Percentiles rank a stretch among this genome's conserved stretches.
Evolutionary conservation across 1,140 invertebrate species (phyloP).

Genomic region (Propsilocerus akamusi): DNA sequence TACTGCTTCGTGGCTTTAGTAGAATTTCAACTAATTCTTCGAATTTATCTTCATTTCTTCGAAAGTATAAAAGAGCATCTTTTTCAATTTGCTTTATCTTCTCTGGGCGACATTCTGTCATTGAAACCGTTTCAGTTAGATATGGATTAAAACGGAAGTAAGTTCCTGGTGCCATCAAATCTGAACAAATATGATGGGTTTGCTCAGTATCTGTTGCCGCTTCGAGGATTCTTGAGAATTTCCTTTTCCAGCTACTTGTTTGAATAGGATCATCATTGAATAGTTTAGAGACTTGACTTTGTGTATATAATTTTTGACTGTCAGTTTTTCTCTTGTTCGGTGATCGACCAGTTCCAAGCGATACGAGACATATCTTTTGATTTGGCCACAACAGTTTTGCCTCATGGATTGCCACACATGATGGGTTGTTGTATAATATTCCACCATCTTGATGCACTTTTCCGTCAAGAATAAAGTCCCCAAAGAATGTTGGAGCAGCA

Average conservation of each 20-base stretch:
- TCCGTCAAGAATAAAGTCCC: slow-evolving; percentile 60
- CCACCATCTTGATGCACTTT: slow-evolving; percentile 55
- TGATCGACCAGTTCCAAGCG: slow-evolving; percentile 64
- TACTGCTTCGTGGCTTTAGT: neutral
- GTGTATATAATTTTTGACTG: neutral
- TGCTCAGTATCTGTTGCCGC: slow-evolving; percentile 74
- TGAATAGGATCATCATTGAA: neutral
- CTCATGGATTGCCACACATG: slow-evolving; percentile 77
- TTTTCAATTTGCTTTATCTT: slow-evolving; percentile 39
- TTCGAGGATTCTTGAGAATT: slow-evolving; percentile 69
- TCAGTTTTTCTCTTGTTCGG: slow-evolving; percentile 14
- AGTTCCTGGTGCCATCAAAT: slow-evolving; percentile 52
- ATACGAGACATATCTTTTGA: slow-evolving; percentile 60
- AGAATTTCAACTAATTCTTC: slow-evolving; percentile 13
- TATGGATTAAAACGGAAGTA: slow-evolving; percentile 89
- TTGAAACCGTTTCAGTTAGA: slow-evolving; percentile 55
- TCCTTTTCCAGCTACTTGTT: slow-evolving; percentile 45
- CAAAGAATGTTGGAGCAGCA: slow-evolving; percentile 84
- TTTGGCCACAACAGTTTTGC: slow-evolving; percentile 64
- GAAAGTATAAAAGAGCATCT: slow-evolving; percentile 54
- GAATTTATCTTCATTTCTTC: slow-evolving; percentile 61
- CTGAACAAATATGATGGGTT: slow-evolving; percentile 18
- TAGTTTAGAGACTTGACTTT: neutral
- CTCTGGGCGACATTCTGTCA: slow-evolving; percentile 64
- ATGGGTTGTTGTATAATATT: slow-evolving; percentile 55